Evolutionary conservation across 2,797 vertebrate species (phyloP).

Genomic region (Rhabdophis nuchalis): DNA sequence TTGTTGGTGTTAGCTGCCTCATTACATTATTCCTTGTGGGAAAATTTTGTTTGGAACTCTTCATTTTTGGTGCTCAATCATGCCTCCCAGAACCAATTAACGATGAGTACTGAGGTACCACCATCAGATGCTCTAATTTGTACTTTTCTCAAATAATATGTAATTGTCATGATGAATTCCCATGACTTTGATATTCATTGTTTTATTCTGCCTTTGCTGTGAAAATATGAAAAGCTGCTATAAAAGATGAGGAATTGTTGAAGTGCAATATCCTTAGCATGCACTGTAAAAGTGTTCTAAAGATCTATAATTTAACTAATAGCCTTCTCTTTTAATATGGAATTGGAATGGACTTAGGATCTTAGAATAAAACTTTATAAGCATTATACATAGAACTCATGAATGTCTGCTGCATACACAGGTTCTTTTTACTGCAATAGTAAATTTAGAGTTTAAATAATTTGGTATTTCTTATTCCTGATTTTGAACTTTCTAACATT

Average conservation of each 20-base stretch:
- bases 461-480: neutral
- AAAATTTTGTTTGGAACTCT: neutral
- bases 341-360: neutral
- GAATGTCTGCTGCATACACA: neutral
- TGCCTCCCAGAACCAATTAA: neutral
- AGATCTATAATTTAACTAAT: neutral
- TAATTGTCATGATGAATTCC: neutral
- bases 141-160: constrained; percentile 36
- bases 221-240: too few species aligned
- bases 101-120: neutral
- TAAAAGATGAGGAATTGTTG: neutral
- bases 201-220: neutral
- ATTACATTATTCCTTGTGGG: neutral
- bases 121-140: neutral
- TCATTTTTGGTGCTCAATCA: neutral
- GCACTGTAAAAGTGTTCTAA: neutral
- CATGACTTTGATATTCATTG: neutral
- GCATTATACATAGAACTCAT: neutral
- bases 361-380: neutral
- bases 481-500: neutral
- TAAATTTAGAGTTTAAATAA: neutral
- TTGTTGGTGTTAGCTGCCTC: neutral
- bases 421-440: neutral
- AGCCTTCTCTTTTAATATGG: neutral
- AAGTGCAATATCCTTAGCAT: neutral